These are phyloP conservation scores for Shinisaurus crocodilurus DNA, from an alignment of 2,113 vertebrate genomes.

Conservation along the genomic window DNA sequence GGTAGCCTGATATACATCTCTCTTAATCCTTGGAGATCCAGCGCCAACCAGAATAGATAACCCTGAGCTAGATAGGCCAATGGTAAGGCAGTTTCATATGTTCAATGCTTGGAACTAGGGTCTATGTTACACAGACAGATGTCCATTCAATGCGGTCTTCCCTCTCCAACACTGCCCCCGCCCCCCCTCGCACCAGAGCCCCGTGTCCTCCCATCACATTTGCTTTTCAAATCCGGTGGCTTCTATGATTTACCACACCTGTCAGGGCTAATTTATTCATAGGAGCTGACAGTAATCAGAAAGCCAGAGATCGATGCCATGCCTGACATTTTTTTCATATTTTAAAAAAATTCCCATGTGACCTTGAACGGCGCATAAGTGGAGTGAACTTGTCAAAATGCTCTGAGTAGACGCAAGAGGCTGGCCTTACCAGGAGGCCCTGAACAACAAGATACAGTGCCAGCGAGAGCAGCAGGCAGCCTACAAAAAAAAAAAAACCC, in stretches of 20 bases:
- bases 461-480: fast-evolving
- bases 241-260: conserved; percentile 68
- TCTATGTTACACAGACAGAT: not conserved
- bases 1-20: too few species aligned
- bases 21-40: too few species aligned
- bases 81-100: not conserved
- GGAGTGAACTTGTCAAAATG: conserved; percentile 48
- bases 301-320: conserved; percentile 62
- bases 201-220: conserved; percentile 64
- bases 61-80: too few species aligned
- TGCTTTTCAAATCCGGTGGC: conserved; percentile 60
- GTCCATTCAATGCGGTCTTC: not conserved
- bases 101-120: not conserved
- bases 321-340: conserved; percentile 64
- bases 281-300: conserved; percentile 67
- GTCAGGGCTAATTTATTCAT: conserved; percentile 74
- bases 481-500: too few species aligned
- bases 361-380: conserved; percentile 65
- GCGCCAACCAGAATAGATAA: too few species aligned
- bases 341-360: conserved; percentile 63
- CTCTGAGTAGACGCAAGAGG: not conserved
- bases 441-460: not conserved
- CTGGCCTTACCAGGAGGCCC: not conserved
- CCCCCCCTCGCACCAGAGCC: conserved; percentile 30
- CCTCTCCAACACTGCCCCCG: not conserved